These are phyloP conservation scores for Hypotaenidia okinawae DNA, from an alignment of 2,797 vertebrate genomes.

Conservation along the genomic window DNA sequence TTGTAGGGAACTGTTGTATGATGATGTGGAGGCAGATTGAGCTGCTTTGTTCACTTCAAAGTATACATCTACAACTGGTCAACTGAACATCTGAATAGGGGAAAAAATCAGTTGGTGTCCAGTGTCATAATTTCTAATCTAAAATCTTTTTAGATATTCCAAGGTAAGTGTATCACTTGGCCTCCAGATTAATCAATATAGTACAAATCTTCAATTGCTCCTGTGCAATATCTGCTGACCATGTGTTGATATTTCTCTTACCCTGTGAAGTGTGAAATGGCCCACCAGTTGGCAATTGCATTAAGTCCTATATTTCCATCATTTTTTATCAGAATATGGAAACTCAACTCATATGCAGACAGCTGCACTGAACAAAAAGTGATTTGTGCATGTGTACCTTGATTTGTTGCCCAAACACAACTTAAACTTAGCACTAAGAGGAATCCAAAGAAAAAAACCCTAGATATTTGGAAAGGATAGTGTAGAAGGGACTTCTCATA, in stretches of 20 bases:
- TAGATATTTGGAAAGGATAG: neutral
- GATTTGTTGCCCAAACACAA: neutral
- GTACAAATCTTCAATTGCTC: neutral
- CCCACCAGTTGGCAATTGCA: neutral
- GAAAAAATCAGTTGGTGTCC: neutral
- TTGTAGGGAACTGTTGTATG: neutral
- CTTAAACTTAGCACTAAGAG: neutral
- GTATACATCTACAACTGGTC: neutral
- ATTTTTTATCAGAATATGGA: neutral
- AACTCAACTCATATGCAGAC: neutral
- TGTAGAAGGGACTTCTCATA: neutral
- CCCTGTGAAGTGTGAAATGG: neutral
- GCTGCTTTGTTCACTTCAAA: neutral
- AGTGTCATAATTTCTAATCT: neutral
- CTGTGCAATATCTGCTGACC: neutral
- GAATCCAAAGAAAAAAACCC: neutral
- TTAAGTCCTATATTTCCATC: neutral
- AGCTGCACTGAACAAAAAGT: neutral
- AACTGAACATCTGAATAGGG: neutral
- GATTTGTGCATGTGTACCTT: neutral
- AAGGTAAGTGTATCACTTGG: rapidly evolving
- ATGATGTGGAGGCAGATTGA: neutral
- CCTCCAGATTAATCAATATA: neutral
- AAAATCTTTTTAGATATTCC: neutral
- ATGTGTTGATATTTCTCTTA: neutral